Conservation (phyloP, 2,113 vertebrate genomes). For the Aphelocoma coerulescens region DNA sequence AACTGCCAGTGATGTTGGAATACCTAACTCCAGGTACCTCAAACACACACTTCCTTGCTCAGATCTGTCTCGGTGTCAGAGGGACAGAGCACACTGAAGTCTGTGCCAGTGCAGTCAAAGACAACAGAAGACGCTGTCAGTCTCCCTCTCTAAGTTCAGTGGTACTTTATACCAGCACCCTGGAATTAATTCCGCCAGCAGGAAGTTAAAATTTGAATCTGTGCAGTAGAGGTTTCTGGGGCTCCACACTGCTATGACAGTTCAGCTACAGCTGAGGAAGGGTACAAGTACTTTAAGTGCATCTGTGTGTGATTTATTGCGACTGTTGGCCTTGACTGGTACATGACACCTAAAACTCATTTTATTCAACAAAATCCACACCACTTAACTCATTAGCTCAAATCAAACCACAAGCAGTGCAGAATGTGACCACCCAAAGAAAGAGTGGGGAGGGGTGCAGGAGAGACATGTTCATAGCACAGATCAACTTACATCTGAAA, state of each 20-base stretch:
- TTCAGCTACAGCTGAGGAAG: background rate
- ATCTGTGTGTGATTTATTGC: constrained; percentile 62
- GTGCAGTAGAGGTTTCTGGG: background rate
- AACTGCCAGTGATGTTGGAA: background rate
- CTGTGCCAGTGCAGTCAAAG: background rate
- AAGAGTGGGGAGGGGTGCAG: background rate
- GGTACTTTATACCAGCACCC: background rate
- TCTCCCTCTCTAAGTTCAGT: background rate
- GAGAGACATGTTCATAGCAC: background rate
- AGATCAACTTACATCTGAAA: background rate
- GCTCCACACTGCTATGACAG: rapidly evolving
- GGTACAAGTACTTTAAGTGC: background rate
- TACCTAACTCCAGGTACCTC: background rate
- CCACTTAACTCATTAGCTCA: constrained; percentile 60
- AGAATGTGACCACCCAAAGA: background rate
- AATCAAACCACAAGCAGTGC: constrained; percentile 60
- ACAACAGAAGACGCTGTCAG: background rate
- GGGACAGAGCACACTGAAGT: background rate
- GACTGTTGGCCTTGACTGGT: constrained; percentile 60
- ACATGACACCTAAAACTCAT: constrained; percentile 54
- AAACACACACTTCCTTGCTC: background rate
- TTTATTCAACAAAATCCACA: constrained; percentile 71
- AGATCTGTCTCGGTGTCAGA: background rate
- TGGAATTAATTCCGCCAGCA: background rate
- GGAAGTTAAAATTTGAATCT: background rate